phyloP scores from a whole-genome alignment of 2,797 vertebrate genomes.

The Glossophaga mutica region DNA sequence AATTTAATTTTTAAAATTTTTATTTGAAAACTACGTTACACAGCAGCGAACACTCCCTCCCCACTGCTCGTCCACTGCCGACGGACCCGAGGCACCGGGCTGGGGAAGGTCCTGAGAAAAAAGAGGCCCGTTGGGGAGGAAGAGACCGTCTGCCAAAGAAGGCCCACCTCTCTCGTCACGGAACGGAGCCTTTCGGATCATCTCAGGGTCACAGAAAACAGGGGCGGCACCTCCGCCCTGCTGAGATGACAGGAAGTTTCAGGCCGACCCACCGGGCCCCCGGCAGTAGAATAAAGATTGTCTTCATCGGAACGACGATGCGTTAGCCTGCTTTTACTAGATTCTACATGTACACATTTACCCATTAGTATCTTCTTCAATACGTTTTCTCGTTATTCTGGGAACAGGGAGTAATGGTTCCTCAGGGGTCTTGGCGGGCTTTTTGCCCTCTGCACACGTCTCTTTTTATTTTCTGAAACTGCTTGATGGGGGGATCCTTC shows the following conservation, averaged over 20 bases:
- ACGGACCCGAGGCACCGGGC: conserved; percentile 81
- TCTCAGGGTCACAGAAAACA: conserved; percentile 82
- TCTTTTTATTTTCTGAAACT: neutral
- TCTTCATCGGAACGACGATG: conserved; percentile 74
- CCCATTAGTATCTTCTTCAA: conserved; percentile 66
- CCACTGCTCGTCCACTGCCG: conserved; percentile 80
- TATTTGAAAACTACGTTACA: conserved; percentile 87
- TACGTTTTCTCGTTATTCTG: conserved; percentile 51
- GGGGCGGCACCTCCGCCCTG: conserved; percentile 81
- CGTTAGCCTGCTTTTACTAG: conserved; percentile 19
- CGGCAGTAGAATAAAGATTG: conserved; percentile 76
- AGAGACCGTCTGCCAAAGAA: conserved; percentile 80
- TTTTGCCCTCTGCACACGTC: neutral
- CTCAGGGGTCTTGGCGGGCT: conserved; percentile 70
- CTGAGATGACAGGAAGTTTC: conserved; percentile 80
- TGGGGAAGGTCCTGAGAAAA: conserved; percentile 84
- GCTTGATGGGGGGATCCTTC: neutral
- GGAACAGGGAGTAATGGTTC: conserved; percentile 19
- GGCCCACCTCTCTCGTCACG: conserved; percentile 84
- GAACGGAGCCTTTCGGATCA: conserved; percentile 84
- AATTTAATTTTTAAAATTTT: conserved; percentile 76
- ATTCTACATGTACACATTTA: conserved; percentile 71
- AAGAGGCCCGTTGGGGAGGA: conserved; percentile 80
- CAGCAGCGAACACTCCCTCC: conserved; percentile 81
- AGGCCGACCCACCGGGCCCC: conserved; percentile 75